Evolutionary conservation across 2,888 invertebrate genomes (phyloP).

Genomic region (Empis livida): DNA sequence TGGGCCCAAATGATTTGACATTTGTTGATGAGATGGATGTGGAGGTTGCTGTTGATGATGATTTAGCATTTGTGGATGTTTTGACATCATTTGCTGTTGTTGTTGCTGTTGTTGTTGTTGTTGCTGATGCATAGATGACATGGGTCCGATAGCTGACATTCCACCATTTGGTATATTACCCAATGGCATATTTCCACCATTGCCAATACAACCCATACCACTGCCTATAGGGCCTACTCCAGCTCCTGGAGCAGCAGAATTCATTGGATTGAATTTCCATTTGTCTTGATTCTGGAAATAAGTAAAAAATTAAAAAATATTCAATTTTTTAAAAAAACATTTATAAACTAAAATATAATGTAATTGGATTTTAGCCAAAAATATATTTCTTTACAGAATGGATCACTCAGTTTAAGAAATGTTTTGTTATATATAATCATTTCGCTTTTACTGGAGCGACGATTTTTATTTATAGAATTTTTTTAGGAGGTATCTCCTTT

Average conservation of each 20-base stretch:
- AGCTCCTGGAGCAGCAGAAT: conserved; percentile 38
- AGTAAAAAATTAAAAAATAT: conserved; percentile 8
- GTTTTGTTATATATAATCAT: no score
- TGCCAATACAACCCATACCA: conserved; percentile 35
- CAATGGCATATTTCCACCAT: conserved; percentile 35
- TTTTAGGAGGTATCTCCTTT: no score
- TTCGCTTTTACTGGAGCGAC: no score
- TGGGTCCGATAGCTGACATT: conserved; percentile 28
- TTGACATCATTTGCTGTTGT: conserved; percentile 12
- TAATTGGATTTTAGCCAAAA: no score
- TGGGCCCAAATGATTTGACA: conserved; percentile 30
- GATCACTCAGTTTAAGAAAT: no score
- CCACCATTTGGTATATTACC: conserved; percentile 31
- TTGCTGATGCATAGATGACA: conserved; percentile 38
- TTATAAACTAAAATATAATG: no score
- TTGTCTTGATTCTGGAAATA: conserved; percentile 67
- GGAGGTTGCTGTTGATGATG: conserved; percentile 17
- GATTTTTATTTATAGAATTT: no score
- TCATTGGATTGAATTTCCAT: conserved; percentile 65
- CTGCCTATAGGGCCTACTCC: conserved; percentile 37
- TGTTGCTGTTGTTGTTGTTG: conserved; percentile 37
- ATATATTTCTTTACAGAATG: no score
- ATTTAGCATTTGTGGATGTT: conserved; percentile 37
- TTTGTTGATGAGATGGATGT: conserved; percentile 41
- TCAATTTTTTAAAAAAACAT: no score